A percentile compares a stretch with the other conserved stretches of the same genome.
These are phyloP conservation scores for Caenorhabditis panamensis DNA, from an alignment of 2,888 invertebrate genomes.

Conservation along the genomic window DNA sequence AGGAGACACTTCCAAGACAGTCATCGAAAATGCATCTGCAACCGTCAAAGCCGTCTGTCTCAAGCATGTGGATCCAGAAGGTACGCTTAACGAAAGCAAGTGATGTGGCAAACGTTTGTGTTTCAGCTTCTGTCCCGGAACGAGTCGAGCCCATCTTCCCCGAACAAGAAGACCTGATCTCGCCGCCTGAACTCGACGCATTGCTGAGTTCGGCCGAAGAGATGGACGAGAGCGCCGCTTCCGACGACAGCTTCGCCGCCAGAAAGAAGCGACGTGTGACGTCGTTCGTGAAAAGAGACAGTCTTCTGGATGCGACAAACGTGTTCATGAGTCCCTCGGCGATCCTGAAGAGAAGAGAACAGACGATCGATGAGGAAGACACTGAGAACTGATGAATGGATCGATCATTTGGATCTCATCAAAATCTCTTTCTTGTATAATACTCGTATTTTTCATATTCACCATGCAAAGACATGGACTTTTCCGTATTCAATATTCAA, in stretches of 20 bases:
- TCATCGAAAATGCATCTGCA: neutral
- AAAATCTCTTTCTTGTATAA: neutral
- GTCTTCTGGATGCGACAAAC: slow-evolving; percentile 48
- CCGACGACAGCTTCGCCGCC: neutral
- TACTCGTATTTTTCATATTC: neutral
- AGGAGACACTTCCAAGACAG: neutral
- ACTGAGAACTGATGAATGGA: slow-evolving; percentile 14
- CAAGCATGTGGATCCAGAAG: neutral
- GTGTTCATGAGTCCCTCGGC: slow-evolving; percentile 39
- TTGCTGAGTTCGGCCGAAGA: slow-evolving; percentile 25
- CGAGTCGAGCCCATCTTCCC: slow-evolving; percentile 18
- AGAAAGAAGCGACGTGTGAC: slow-evolving; percentile 49
- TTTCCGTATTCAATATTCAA: neutral
- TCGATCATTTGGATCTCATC: neutral
- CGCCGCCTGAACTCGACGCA: slow-evolving; percentile 18
- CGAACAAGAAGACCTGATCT: neutral
- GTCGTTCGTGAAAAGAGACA: slow-evolving; percentile 44
- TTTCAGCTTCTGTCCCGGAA: slow-evolving; percentile 16
- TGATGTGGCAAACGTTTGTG: neutral
- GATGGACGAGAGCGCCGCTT: slow-evolving; percentile 1
- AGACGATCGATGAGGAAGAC: slow-evolving; percentile 43
- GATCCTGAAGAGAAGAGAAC: slow-evolving; percentile 35
- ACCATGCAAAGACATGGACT: neutral
- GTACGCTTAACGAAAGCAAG: neutral
- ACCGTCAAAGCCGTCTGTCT: neutral